Percentiles rank a stretch among this genome's conserved stretches.
These are phyloP conservation scores for Talpa occidentalis DNA, from an alignment of 2,113 vertebrate species.

Conservation along the genomic window DNA sequence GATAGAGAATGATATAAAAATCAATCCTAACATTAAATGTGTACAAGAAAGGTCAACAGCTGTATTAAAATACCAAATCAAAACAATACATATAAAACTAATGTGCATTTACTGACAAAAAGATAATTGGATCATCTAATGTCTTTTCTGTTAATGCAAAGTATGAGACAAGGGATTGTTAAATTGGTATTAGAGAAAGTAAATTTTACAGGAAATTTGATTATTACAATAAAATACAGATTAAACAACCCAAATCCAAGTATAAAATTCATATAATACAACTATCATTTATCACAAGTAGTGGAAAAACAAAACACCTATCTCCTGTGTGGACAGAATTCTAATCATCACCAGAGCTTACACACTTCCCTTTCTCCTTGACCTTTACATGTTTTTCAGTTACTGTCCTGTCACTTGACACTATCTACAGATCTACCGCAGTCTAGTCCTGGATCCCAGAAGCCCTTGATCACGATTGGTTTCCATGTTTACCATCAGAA, in stretches of 20 bases:
- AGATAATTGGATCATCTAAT: constrained; percentile 46
- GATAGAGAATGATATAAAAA: constrained; percentile 68
- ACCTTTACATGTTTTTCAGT: not conserved
- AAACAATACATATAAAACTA: constrained; percentile 46
- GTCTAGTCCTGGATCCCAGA: not conserved
- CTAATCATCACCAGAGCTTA: not conserved
- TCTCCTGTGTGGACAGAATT: not conserved
- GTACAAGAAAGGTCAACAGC: constrained; percentile 61
- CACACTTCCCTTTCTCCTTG: not conserved
- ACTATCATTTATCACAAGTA: not conserved
- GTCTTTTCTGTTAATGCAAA: constrained; percentile 18
- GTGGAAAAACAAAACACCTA: not conserved
- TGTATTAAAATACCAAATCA: constrained; percentile 65
- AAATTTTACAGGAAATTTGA: constrained; percentile 34
- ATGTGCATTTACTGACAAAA: constrained; percentile 1
- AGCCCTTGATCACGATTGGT: not conserved
- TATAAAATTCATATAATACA: constrained; percentile 1
- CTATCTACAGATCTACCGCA: not conserved
- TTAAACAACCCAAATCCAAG: constrained; percentile 27
- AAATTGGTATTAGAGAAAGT: constrained; percentile 46
- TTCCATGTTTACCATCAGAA: constrained; percentile 5
- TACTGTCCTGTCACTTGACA: not conserved
- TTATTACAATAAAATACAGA: constrained; percentile 7
- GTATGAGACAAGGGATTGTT: not conserved
- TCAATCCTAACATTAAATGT: constrained; percentile 71